Conservation (phyloP, 2,888 invertebrate species). For the Drosophila tripunctata region DNA sequence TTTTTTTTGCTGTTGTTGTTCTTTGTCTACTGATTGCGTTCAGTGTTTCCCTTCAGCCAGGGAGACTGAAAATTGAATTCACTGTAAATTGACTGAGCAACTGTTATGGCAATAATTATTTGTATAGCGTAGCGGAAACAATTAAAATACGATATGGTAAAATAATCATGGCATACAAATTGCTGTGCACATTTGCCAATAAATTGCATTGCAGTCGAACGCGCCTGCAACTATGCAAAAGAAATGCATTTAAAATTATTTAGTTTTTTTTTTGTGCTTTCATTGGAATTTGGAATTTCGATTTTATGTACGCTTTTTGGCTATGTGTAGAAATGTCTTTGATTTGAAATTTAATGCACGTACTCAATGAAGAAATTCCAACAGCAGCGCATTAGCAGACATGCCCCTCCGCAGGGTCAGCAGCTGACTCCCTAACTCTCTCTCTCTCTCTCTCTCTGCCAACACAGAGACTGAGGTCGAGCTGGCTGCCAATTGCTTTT, state of each 20-base stretch:
- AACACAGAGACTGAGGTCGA: not conserved
- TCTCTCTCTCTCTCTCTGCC: not conserved
- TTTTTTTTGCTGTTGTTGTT: constrained; percentile 38
- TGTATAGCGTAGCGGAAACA: constrained; percentile 28
- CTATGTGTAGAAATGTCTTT: constrained; percentile 45
- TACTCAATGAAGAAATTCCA: constrained; percentile 83
- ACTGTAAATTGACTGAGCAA: constrained; percentile 29
- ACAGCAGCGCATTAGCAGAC: constrained; percentile 80
- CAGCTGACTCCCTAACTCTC: constrained; percentile 29
- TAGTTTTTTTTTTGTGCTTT: not conserved
- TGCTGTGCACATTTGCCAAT: constrained; percentile 12
- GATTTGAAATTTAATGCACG: constrained; percentile 80
- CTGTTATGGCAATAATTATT: constrained; percentile 21
- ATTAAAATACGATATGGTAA: constrained; percentile 52
- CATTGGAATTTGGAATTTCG: too few species aligned
- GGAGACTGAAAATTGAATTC: constrained; percentile 41
- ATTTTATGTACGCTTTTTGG: too few species aligned
- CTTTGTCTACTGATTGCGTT: constrained; percentile 8
- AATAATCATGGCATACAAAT: constrained; percentile 16
- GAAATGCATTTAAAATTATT: constrained; percentile 61
- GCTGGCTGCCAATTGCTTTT: constrained; percentile 78
- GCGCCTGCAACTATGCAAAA: constrained; percentile 57
- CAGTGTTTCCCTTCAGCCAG: not conserved
- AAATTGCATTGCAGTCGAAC: constrained; percentile 52
- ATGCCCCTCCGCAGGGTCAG: constrained; percentile 56